phyloP scores from a whole-genome alignment of 2,797 vertebrate genomes.

The Mus spretus region DNA sequence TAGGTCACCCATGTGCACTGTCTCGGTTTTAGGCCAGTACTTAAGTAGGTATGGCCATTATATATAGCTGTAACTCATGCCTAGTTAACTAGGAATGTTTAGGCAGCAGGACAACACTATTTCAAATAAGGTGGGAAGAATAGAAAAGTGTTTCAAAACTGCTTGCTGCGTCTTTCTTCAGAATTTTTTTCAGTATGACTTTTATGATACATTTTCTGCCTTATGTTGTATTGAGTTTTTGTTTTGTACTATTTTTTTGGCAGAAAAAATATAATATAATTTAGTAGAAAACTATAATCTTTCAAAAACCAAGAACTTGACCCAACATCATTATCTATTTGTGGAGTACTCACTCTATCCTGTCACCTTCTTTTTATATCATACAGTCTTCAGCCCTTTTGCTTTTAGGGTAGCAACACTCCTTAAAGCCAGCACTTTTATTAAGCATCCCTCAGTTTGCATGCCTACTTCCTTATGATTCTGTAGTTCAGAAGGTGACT shows the following conservation, averaged over 20 bases:
- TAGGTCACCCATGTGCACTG: too few relatives aligned
- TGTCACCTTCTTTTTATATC: neutral
- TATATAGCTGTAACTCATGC: neutral
- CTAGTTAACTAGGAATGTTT: neutral
- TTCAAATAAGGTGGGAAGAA: neutral
- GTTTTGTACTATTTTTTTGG: constrained; percentile 53
- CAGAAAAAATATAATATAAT: too few relatives aligned
- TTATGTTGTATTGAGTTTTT: neutral
- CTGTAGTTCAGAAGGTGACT: neutral
- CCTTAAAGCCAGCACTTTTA: constrained; percentile 20
- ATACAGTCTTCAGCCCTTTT: neutral
- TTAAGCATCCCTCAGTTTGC: neutral
- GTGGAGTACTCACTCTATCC: neutral
- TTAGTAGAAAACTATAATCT: neutral
- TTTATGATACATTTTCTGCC: neutral
- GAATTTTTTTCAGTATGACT: constrained; percentile 38
- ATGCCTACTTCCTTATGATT: neutral
- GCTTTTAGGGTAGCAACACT: neutral
- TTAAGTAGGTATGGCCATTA: neutral
- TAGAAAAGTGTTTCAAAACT: constrained; percentile 41
- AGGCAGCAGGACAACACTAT: constrained; percentile 32
- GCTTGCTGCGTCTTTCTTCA: neutral
- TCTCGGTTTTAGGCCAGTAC: too few relatives aligned
- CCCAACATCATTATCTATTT: neutral
- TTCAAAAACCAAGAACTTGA: constrained; percentile 14